These are phyloP conservation scores for Delia radicum DNA, from an alignment of 1,140 invertebrate species.

Conservation along the genomic window DNA sequence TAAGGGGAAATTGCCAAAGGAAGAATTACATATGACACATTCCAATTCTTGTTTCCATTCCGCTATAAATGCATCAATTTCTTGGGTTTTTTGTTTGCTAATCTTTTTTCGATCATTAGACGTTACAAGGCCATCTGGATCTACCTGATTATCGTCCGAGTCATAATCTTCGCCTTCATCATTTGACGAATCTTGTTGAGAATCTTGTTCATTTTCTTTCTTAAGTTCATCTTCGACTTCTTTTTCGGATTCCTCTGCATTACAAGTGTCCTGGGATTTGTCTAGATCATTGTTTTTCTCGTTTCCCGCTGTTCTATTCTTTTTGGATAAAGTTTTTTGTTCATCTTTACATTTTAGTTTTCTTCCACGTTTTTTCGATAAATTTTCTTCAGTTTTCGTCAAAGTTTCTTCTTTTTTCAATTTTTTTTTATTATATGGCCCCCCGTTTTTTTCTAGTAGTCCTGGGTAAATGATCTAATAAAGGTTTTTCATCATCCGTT, in stretches of 20 bases:
- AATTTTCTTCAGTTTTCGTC: not conserved
- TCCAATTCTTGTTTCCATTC: slow-evolving; percentile 13
- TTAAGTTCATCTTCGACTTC: not conserved
- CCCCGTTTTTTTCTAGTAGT: slow-evolving; percentile 12
- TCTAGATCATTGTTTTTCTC: too few relatives aligned
- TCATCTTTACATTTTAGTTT: too few relatives aligned
- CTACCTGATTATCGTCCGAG: slow-evolving; percentile 4
- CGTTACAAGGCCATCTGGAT: too few relatives aligned
- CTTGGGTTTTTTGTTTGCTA: not conserved
- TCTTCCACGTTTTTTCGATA: not conserved
- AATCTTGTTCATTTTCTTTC: not conserved
- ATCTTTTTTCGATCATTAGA: too few relatives aligned
- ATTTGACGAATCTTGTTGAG: not conserved
- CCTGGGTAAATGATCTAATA: not conserved
- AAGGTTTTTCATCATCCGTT: not conserved
- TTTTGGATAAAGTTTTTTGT: too few relatives aligned
- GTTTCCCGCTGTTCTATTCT: too few relatives aligned
- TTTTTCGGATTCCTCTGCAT: not conserved
- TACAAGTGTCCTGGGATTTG: too few relatives aligned
- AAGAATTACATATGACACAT: slow-evolving; percentile 6
- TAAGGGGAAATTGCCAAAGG: not conserved
- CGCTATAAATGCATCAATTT: slow-evolving; percentile 24
- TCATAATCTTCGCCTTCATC: not conserved
- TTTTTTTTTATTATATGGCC: too few relatives aligned
- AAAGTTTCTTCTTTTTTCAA: not conserved